Percentiles rank a stretch among this genome's conserved stretches.
Evolutionary conservation across 1,140 invertebrate genomes (phyloP).

Genomic region (Holcopasites calliopsidis): DNA sequence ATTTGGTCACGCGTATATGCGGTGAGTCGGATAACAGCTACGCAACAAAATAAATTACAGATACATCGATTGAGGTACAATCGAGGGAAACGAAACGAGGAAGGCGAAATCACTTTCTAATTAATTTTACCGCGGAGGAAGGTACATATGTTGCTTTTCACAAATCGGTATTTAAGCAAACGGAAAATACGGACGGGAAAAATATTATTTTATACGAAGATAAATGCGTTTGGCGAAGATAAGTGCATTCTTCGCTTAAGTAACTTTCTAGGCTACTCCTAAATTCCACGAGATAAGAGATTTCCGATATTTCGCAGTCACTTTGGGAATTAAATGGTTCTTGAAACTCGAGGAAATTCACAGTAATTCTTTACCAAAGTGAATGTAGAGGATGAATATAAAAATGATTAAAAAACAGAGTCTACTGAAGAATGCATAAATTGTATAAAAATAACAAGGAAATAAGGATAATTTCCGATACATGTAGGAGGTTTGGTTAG

Average conservation of each 20-base stretch:
- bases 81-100: conserved; percentile 3
- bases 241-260: neutral
- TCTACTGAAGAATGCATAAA: too few relatives aligned
- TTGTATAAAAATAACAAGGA: too few relatives aligned
- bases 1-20: neutral
- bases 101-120: neutral
- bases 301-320: conserved; percentile 24
- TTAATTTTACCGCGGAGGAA: conserved; percentile 1
- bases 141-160: too few relatives aligned
- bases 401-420: too few relatives aligned
- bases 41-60: conserved; percentile 11
- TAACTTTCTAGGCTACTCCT: neutral
- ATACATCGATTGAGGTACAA: conserved; percentile 24
- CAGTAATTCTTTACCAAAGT: neutral
- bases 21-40: neutral
- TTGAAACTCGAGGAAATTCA: neutral
- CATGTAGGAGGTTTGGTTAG: too few relatives aligned
- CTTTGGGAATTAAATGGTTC: conserved; percentile 22
- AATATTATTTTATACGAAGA: neutral
- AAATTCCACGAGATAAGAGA: conserved; percentile 12
- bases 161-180: too few relatives aligned
- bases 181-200: neutral
- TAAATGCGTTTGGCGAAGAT: neutral
- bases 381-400: neutral
- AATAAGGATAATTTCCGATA: too few relatives aligned